Base-by-base conservation (phyloP, 2,888 invertebrate species). In the Philhelius pedissequus region DNA sequence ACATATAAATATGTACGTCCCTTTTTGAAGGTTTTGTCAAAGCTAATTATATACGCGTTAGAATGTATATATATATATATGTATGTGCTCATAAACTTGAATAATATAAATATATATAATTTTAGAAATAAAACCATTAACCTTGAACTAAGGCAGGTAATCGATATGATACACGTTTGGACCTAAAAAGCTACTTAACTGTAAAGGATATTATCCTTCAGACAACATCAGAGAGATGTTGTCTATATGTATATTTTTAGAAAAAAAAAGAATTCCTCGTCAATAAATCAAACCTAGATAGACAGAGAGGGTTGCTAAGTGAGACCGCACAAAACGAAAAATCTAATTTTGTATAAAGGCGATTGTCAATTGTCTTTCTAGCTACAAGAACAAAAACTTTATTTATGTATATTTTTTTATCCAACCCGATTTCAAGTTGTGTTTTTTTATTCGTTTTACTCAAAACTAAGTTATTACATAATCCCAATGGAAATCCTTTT, bases 1-100 rank as follows among this genome's bases (percentile, higher is more conserved):
- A 38, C 38, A 69, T 56, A 54, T 50, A 35, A 25, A 38, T 32
- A 69, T 56, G 48, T 50, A 52, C 30, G 22, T 27, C 54, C 50
- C 43, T 56, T 56, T 56, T 45, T 56, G 48, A 77, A 68, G 64
- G 74, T 70, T 71, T 60, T 71, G 68, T 66, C 60, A 25, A 71
- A 71, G 75, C 74, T 75, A 79, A 84, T 75, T 79, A 66, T 79
- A 66, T 79, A 20, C 64, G 64, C 50, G 43, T 74, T 74, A 71
- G 79, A 11, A 13, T 22, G 7, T 9, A 20, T 25, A 25, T 0
- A 6, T 15, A 54, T 75, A 52, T 40, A 18, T 18, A 43, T 43
- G 5, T 27, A 25, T 69, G 43, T 69, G 52, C 27, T 66, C 45
- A 30, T 20, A 25, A 27, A 60, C 43, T 40, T 52, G n/a, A n/a